A percentile compares a stretch with the other conserved stretches of the same genome.
phyloP scores from a whole-genome alignment of 2,113 vertebrate genomes.

The Lophura nycthemera region DNA sequence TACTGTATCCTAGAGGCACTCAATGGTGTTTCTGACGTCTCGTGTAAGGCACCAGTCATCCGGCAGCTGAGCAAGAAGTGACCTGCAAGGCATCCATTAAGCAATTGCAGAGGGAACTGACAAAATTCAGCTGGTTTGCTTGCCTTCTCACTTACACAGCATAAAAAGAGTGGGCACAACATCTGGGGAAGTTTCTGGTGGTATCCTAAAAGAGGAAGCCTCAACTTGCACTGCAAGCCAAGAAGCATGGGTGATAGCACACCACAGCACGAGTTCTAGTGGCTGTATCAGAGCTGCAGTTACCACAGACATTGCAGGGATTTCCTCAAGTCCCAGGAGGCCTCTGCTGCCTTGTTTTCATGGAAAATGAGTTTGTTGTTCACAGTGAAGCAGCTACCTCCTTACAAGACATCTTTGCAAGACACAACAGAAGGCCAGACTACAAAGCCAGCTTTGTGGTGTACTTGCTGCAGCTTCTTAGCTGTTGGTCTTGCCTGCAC shows the following conservation, averaged over 20 bases:
- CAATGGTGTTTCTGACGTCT: constrained; percentile 48
- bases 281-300: neutral
- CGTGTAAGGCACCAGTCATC: constrained; percentile 65
- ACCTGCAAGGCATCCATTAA: neutral
- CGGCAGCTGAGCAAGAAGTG: neutral
- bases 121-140: constrained; percentile 8
- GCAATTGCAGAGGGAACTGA: neutral
- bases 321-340: neutral
- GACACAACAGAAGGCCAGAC: neutral
- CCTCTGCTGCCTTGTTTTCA: neutral
- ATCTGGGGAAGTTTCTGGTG: neutral
- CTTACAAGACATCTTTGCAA: neutral
- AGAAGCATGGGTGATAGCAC: neutral
- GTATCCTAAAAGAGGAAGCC: constrained; percentile 17
- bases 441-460: neutral
- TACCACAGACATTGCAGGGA: neutral
- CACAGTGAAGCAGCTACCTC: neutral
- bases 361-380: neutral
- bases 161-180: neutral
- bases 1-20: constrained; percentile 66
- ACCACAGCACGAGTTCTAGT: neutral
- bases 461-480: neutral
- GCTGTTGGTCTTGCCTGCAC: neutral
- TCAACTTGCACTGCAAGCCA: neutral
- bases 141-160: neutral